These are phyloP conservation scores for Drosophila meridiana DNA, from an alignment of 2,888 invertebrate species.

Conservation along the genomic window DNA sequence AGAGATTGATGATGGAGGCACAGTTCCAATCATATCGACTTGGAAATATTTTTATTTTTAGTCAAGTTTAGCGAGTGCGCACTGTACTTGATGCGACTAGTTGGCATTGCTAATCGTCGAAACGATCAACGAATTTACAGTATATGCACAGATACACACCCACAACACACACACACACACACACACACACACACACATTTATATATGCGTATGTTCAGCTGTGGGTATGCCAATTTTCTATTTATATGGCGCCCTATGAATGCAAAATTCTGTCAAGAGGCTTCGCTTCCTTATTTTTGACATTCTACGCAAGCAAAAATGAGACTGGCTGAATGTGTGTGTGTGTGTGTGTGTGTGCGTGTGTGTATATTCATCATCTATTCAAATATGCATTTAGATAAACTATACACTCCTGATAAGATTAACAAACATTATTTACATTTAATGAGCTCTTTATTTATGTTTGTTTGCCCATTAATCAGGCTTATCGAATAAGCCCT, in stretches of 20 bases:
- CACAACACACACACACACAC: neutral
- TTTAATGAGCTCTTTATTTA: neutral
- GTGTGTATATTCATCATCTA: neutral
- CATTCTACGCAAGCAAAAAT: neutral
- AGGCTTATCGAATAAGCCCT: neutral
- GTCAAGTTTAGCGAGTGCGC: neutral
- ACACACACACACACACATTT: neutral
- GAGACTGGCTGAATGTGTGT: too few relatives aligned
- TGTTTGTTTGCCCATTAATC: neutral
- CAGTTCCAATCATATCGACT: neutral
- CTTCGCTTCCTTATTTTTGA: neutral
- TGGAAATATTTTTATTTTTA: neutral
- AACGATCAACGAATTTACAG: constrained; percentile 17
- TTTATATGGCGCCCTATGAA: constrained; percentile 18
- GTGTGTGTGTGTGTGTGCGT: neutral
- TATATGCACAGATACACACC: neutral
- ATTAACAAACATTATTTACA: constrained; percentile 21
- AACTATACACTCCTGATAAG: neutral
- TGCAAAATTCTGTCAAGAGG: constrained; percentile 12
- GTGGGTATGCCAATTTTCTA: constrained; percentile 22
- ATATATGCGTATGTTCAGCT: neutral
- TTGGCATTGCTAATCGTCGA: constrained; percentile 12
- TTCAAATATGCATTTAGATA: neutral
- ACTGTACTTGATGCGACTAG: constrained; percentile 21
- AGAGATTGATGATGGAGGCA: neutral